Conservation (phyloP, 2,113 vertebrate genomes). For the Periophthalmodon schlosseri region DNA sequence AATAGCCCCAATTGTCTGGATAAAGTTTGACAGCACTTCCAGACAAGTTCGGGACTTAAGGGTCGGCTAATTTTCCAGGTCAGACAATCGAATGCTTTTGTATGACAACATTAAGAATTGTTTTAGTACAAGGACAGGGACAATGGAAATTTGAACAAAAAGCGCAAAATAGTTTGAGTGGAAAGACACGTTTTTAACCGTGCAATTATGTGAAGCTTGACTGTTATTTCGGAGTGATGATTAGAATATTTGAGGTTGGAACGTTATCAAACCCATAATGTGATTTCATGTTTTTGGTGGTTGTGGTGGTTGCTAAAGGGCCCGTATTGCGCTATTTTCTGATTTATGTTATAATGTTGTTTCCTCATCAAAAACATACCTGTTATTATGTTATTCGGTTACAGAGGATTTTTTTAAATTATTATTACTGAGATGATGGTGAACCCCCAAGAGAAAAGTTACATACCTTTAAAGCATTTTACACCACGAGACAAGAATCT, state of each 20-base stretch:
- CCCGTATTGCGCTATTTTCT: too few species aligned
- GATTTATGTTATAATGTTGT: too few species aligned
- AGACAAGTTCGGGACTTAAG: background rate
- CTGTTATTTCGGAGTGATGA: too few species aligned
- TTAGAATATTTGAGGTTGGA: too few species aligned
- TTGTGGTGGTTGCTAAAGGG: too few species aligned
- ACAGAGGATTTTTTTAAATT: too few species aligned
- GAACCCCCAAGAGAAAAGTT: background rate
- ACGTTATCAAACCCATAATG: too few species aligned
- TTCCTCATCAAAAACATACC: too few species aligned
- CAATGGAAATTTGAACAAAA: background rate
- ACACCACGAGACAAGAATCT: background rate
- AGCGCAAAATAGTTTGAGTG: background rate
- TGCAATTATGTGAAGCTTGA: background rate
- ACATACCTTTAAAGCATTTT: background rate
- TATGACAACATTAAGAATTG: slow-evolving; percentile 1
- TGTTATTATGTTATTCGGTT: too few species aligned
- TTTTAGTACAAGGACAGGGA: background rate
- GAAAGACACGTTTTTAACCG: background rate
- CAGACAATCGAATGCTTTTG: background rate
- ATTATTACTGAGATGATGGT: too few species aligned
- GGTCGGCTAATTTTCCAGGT: background rate
- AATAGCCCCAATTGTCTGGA: background rate
- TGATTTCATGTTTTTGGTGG: too few species aligned
- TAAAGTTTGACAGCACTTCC: background rate